Base-by-base conservation (phyloP, 1,140 invertebrate species). In the Zophobas morio region DNA sequence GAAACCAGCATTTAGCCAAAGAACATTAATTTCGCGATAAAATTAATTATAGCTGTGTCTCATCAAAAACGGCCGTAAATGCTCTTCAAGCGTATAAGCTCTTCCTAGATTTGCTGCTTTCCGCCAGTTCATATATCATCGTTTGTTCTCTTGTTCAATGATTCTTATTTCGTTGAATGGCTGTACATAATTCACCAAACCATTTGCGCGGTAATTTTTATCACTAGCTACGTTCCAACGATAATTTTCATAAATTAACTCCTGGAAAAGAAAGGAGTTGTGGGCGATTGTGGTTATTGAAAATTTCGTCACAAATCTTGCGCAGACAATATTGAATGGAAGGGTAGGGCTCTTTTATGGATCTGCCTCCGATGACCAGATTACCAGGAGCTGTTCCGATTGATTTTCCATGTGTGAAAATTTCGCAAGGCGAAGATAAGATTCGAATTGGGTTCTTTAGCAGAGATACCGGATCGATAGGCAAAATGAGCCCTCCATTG, bases 11-110 rank as follows among this genome's bases (percentile, higher is more conserved):
- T 66, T 66, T 66, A 66, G 60, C 36, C 39, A 66, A 66, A 66
- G 37, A 66, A 76, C 74, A 76, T 76, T 76, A 76, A 76, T 76
- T 76, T 46, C 57, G 36, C 60, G 74, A 76, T 76, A 76, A 76
- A 76, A 76, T 76, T 76, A 76, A 76, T 76, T 76, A 76, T 76
- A 76, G 37, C 74, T 40, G 63, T 76, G 51, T 76, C 74, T 76
- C 60, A 76, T 76, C 74, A 53, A 70, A 63, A 63, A 49, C 57
- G 42, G 32, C 74, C 46, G 74, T 53, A 72, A 76, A 66, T 49
- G 53, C 70, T 63, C 60, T 70, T 57, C 32, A 35, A 34, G 8
- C 57, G 46, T 60, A 35, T 57, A 36, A 72, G 36, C 46, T 49
- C 40, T 47, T 32, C 57, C 6, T 49, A 37, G 74, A 66, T 54